Evolutionary conservation across 2,113 vertebrate species (phyloP), one percentile per base, ranked within the genome.

Genomic region (Paralichthys olivaceus): DNA sequence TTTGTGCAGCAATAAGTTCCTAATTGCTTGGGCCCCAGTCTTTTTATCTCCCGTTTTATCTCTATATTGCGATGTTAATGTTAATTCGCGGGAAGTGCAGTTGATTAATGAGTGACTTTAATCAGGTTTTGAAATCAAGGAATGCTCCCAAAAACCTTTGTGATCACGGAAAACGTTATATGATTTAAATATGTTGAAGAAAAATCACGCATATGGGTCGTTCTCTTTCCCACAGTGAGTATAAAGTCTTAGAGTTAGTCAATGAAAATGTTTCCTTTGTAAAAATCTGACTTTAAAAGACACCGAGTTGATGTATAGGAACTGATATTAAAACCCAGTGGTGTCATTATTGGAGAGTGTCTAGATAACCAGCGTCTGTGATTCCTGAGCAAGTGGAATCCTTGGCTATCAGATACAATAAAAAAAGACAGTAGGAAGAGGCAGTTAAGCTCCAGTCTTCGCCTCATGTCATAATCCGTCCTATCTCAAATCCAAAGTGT

Each of bases 381-480:
- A 78, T 75, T 88, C 77, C 75, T 47, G 58, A 73, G 78, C 67
- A 26, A 83, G 86, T 75, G 72, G 72, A 75, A 55, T 87, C 72
- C 77, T 75, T 2, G 40, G 37, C 84, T 85, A 85, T 90, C 90
- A 86, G 84, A 79, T 80, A 69, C 58, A 88, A 78, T 65, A 70
- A 77, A 83, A 73, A 56, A 79, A 84, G 72, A 85, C 75, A 76
- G 84, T 54, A 83, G 76, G 84, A 87, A 83, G 80, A 90, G 40
- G 71, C 77, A 55, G 79, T 88, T 91, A 89, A 89, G 83, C 89
- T 71, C 32, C 75, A 61, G 78, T 81, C 74, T 80, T 75, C 25
- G 64, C 86, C 85, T 71, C 82, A 69, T 88, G 88, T 89, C 91
- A 89, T 89, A 92, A 92, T 92, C 88, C 87, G 71, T 82, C 89